Evolutionary conservation across 1,140 invertebrate genomes (phyloP).

Genomic region (Thaumatotibia leucotreta): DNA sequence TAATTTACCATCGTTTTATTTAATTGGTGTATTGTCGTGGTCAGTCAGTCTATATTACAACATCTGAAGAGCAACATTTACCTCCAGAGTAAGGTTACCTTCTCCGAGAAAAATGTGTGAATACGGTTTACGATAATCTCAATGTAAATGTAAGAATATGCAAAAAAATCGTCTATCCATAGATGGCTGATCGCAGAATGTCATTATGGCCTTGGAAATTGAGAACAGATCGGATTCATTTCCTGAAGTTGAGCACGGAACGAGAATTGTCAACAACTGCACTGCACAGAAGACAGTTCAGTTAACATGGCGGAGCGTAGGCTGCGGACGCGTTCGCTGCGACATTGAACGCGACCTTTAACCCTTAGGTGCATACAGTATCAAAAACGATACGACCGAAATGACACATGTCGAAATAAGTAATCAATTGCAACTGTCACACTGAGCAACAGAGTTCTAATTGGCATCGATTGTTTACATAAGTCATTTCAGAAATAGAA

Average conservation of each 20-base stretch:
- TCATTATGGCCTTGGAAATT: slow-evolving; percentile 1
- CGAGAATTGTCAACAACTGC: not conserved
- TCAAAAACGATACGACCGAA: too few relatives aligned
- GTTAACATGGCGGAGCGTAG: slow-evolving; percentile 26
- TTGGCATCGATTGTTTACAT: too few relatives aligned
- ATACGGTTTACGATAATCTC: not conserved
- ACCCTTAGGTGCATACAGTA: too few relatives aligned
- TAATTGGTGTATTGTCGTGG: slow-evolving; percentile 2
- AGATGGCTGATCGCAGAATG: not conserved
- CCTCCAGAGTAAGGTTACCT: not conserved
- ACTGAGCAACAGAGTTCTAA: too few relatives aligned
- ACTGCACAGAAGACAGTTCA: slow-evolving; percentile 22
- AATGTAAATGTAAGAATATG: not conserved
- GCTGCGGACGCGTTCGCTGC: slow-evolving; percentile 28
- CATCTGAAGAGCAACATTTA: not conserved
- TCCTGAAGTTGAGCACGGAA: not conserved
- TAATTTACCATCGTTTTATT: not conserved
- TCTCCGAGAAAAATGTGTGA: not conserved
- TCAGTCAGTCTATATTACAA: not conserved
- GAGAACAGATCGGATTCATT: not conserved
- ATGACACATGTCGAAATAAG: too few relatives aligned
- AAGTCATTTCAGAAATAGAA: too few relatives aligned
- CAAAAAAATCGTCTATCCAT: not conserved
- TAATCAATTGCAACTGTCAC: too few relatives aligned
- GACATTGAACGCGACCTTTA: slow-evolving; percentile 30